phyloP scores from a whole-genome alignment of 2,888 invertebrate genomes.

The Diloba caeruleocephala region DNA sequence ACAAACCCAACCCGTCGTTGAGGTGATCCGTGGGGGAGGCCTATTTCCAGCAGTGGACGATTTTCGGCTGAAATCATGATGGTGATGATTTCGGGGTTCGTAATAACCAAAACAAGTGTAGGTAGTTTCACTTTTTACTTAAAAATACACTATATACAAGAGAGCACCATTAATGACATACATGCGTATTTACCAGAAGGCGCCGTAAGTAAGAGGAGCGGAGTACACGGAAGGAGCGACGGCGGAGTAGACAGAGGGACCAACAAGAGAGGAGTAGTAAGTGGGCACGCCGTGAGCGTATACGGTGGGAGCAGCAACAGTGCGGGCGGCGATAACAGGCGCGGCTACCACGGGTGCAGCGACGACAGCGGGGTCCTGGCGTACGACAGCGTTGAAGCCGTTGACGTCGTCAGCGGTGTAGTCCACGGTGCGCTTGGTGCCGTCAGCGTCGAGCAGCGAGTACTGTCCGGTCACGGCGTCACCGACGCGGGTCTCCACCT shows the following conservation, averaged over 20 bases:
- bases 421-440: slow-evolving; percentile 87
- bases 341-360: slow-evolving; percentile 59
- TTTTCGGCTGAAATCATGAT: too few species aligned
- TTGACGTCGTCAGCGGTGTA: slow-evolving; percentile 86
- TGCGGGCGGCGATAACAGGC: slow-evolving; percentile 50
- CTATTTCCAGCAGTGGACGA: too few species aligned
- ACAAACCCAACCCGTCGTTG: too few species aligned
- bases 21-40: too few species aligned
- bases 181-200: slow-evolving; percentile 52
- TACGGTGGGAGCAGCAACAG: slow-evolving; percentile 50
- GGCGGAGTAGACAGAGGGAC: slow-evolving; percentile 41
- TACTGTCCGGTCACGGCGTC: slow-evolving; percentile 86
- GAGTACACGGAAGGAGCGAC: slow-evolving; percentile 42
- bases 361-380: slow-evolving; percentile 79
- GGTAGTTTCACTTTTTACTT: slow-evolving; percentile 66
- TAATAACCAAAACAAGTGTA: slow-evolving; percentile 26
- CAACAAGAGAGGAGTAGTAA: slow-evolving; percentile 31
- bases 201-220: slow-evolving; percentile 46
- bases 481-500: slow-evolving; percentile 84
- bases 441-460: slow-evolving; percentile 87
- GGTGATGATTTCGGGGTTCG: too few species aligned
- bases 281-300: slow-evolving; percentile 42
- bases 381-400: slow-evolving; percentile 89
- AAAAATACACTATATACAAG: slow-evolving; percentile 60
- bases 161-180: slow-evolving; percentile 38